A percentile compares a stretch with the other conserved stretches of the same genome.
These are phyloP conservation scores for Lipotes vexillifer DNA, from an alignment of 2,113 vertebrate genomes.

Conservation along the genomic window DNA sequence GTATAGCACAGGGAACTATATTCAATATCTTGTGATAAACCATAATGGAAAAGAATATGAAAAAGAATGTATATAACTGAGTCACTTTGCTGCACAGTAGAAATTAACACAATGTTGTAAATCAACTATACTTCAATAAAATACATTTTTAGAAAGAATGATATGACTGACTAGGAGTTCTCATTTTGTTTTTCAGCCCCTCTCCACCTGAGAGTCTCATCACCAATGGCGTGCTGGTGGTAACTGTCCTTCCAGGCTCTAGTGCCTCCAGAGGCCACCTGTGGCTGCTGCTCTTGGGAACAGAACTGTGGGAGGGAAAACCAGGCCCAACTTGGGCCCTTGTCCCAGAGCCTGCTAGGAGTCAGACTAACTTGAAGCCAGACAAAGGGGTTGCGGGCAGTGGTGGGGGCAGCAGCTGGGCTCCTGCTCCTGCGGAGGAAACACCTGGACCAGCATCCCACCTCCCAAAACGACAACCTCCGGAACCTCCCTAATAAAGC, in stretches of 20 bases:
- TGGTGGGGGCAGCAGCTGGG: background rate
- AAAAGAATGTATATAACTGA: background rate
- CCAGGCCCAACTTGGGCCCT: background rate
- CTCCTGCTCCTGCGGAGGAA: background rate
- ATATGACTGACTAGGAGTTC: conserved; percentile 18
- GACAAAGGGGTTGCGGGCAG: background rate
- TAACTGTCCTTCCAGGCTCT: conserved; percentile 69
- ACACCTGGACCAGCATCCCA: background rate
- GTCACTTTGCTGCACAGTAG: background rate
- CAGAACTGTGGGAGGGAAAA: background rate
- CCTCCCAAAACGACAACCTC: background rate
- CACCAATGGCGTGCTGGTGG: conserved; percentile 87
- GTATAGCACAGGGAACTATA: background rate
- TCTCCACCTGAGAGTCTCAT: conserved; percentile 75
- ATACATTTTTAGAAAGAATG: background rate
- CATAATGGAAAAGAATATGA: background rate
- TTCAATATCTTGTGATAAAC: background rate
- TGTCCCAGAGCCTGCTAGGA: background rate
- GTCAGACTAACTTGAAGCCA: background rate
- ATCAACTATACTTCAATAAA: background rate
- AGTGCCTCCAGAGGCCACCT: background rate
- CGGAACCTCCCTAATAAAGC: background rate
- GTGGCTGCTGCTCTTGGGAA: background rate
- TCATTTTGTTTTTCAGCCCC: conserved; percentile 77
- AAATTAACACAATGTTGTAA: background rate